Base-by-base conservation (phyloP, 2,888 invertebrate species). In the Aspidapion aeneum region DNA sequence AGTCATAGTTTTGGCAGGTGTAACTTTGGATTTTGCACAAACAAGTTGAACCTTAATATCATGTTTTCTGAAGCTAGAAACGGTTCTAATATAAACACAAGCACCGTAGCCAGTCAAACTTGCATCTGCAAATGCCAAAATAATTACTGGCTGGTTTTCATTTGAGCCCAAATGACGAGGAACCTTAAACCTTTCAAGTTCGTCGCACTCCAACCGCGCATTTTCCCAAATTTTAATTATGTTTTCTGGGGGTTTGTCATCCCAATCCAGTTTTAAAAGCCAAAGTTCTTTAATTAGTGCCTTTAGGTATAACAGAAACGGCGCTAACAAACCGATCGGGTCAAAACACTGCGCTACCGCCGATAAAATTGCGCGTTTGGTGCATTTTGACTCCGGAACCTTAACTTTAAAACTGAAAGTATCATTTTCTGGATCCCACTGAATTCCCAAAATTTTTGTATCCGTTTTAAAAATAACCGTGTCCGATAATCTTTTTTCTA, bases 361-460 rank as follows among this genome's bases (percentile, higher is more conserved):
- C n/a, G 63, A 63, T 49, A 63, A 19, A 17, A 61, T 57, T 16
- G 18, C 56, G 18, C 63, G 56, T 61, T 60, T 61, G 5, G 60
- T 56, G 18, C 56, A 57, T 54, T 58, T 21, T 22, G 12, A 7
- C 17, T 62, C 62, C 2, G 61, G 61, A 54, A 49, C 20, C 18
- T 19, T 21, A 5, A 64, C 17, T 21, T 52, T 5, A 62, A 62
- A 64, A 49, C 52, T 21, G 5, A 63, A 17, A 16, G 21, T 35
- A 57, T 63, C 61, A 3, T 48, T 57, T 35, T 58, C 21, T n/a
- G 64, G 48, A 50, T 57, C 20, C 65, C 62, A 65, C 48, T 65
- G 56, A 1, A 63, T 55, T 17, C 65, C 62, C 22, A 65, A 59
- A 57, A 59, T 63, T 58, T 64, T 62, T 17, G 57, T 63, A 20